Conservation (phyloP, 2,888 invertebrate genomes). For the Lacanobia oleracea region DNA sequence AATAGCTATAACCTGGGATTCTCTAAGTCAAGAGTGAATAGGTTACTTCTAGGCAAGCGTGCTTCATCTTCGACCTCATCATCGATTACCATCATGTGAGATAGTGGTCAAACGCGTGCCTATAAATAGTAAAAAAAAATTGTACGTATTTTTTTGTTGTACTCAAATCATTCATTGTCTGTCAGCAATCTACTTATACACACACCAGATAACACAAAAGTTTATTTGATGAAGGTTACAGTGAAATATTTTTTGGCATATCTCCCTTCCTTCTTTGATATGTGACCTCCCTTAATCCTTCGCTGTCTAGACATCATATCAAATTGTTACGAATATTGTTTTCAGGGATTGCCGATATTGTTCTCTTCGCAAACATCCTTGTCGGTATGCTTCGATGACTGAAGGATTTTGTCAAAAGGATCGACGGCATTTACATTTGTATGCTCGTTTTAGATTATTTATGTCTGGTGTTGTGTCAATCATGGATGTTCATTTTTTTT, state of each 20-base stretch:
- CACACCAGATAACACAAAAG: slow-evolving; percentile 10
- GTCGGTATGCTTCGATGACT: not conserved
- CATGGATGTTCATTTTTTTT: not conserved
- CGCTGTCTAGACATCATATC: slow-evolving; percentile 57
- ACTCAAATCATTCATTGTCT: slow-evolving; percentile 1
- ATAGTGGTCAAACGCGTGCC: no score
- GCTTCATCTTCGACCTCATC: no score
- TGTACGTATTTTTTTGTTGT: not conserved
- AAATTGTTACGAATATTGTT: slow-evolving; percentile 55
- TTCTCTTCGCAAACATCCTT: slow-evolving; percentile 25
- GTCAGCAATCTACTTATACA: slow-evolving; percentile 12
- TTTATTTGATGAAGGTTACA: slow-evolving; percentile 16
- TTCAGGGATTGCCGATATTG: slow-evolving; percentile 45
- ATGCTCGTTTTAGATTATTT: not conserved
- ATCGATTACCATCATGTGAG: no score
- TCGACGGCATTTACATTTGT: slow-evolving; percentile 8
- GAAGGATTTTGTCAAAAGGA: not conserved
- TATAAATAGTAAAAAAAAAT: no score
- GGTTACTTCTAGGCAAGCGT: no score
- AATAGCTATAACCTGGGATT: no score
- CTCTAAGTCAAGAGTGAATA: no score
- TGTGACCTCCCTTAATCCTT: slow-evolving; percentile 42
- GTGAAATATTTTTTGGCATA: slow-evolving; percentile 41
- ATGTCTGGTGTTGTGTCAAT: not conserved
- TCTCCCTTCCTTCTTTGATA: slow-evolving; percentile 45